phyloP scores from a whole-genome alignment of 2,113 vertebrate species.

The Anseranas semipalmata region DNA sequence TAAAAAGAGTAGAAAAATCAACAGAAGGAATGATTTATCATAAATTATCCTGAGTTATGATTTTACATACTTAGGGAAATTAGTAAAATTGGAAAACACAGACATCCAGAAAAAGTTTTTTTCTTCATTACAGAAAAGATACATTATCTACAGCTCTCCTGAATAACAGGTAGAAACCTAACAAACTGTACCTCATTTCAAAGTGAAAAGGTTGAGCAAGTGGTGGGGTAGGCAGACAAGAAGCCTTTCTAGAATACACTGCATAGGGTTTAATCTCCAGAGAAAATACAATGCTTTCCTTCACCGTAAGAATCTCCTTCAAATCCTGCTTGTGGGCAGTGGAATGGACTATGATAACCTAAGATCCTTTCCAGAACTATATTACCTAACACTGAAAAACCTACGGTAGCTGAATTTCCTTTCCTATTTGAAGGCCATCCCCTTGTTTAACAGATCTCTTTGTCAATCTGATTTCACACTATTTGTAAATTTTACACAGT shows the following conservation, averaged over 20 bases:
- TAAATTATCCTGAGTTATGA: not conserved
- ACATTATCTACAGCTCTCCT: not conserved
- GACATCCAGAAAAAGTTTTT: not conserved
- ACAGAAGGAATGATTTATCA: not conserved
- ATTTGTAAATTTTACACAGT: not conserved
- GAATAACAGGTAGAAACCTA: not conserved
- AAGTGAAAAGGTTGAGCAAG: not conserved
- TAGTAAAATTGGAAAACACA: not conserved
- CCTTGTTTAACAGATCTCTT: not conserved
- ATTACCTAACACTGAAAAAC: not conserved
- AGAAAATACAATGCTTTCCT: not conserved
- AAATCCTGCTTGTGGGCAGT: not conserved
- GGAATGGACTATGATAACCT: not conserved
- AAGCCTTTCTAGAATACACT: not conserved
- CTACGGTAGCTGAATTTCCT: not conserved
- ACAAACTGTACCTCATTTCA: not conserved
- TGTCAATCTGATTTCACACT: slow-evolving; percentile 18
- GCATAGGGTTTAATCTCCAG: not conserved
- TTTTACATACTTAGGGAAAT: not conserved
- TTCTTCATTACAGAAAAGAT: not conserved
- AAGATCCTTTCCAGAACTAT: not conserved
- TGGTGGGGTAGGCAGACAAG: not conserved
- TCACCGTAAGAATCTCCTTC: not conserved
- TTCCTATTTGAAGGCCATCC: not conserved
- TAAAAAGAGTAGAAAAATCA: not conserved